Evolutionary conservation across 2,113 vertebrate species (phyloP), one percentile per base, ranked within the genome.

Genomic region (Gadus chalcogrammus): DNA sequence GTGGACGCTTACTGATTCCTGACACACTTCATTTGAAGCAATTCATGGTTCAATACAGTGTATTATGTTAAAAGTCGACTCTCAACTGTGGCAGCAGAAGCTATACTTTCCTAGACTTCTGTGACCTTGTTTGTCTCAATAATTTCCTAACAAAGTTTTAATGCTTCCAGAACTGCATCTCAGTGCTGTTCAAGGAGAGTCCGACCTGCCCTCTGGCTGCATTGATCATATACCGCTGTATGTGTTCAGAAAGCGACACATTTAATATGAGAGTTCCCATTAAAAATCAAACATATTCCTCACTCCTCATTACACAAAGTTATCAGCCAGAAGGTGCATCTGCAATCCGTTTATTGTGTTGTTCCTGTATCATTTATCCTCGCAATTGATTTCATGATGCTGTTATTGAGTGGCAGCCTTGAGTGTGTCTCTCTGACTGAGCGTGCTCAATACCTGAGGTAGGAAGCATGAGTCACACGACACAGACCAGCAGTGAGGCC

Each of bases 361-460:
- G 70, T 69, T 69, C n/a, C 28, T 56, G 31, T 68, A 62, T 75
- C 78, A 79, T 83, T 82, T 77, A 65, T 80, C 67, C 70, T 79
- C 72, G 68, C 72, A 74, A 78, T 82, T 81, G 79, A 88, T 88
- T 85, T 84, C 70, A 72, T 68, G 80, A 74, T 55, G 61, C 71
- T 79, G 79, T 87, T 86, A 81, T 88, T 85, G 81, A 87, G 82
- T 78, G 71, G 66, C 70, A 73, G 83, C 65, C 77, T 85, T 55
- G 70, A 82, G 72, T 16, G n/a, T 35, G 63, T 74, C 69, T 59
- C 69, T 48, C 9, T 11, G 42, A 48, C 42, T 13, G 42, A 9
- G 42, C 42, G 2, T 48, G 42, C 12, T 48, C 42, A 48, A 48
- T 48, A 9, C 9, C 9, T 13, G 42, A 48, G 42, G 42, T 48